Evolutionary conservation across 2,113 vertebrate species (phyloP), one percentile per base, ranked within the genome.

Genomic region (Seriola aureovittata): DNA sequence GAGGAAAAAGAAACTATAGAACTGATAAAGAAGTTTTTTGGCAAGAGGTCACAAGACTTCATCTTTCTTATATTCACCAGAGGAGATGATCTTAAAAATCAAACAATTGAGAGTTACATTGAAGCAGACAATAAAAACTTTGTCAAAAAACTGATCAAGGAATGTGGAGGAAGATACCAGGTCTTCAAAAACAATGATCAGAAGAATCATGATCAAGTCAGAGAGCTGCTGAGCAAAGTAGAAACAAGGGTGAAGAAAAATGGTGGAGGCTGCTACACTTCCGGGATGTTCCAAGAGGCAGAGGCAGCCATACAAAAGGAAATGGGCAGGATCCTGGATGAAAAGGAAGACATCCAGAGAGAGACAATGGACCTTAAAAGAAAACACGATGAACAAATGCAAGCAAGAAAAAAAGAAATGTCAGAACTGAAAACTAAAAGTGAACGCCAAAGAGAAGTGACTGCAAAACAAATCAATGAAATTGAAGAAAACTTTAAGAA

Each of bases 271-370:
- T 85, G 38, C 76, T 93, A 82, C 83, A 86, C 79, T 3, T 69
- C 79, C 8, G 77, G 77, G 3, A 64, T 86, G 59, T 84, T 89
- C 59, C 12, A 60, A 21, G 71, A 85, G 2, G 80, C 87, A 0
- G 86, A 93, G 11, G 52, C 19, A 0, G 83, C 60, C 19, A 85
- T 81, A 6, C 55, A 84, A 13, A 75, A 81, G 21, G 60, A 90
- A 52, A 19, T 34, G 21, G 16, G 78, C 7, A 88, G 38, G 23
- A 91, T 87, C 48, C 48, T 90, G 3, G 66, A 71, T 21, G 78
- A 73, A 11, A 91, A 72, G 6, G 82, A 92, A n/a, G 74, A 87
- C 21, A 85, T 93, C 2, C 7, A 74, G 34, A 85, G 25, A 77
- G 17, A 82, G n/a, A 55, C 23, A 66, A 21, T n/a, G 8, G 57